Percentiles rank a stretch among this genome's conserved stretches.
These are phyloP conservation scores for Asarcornis scutulata DNA, from an alignment of 2,113 vertebrate genomes.

Conservation along the genomic window DNA sequence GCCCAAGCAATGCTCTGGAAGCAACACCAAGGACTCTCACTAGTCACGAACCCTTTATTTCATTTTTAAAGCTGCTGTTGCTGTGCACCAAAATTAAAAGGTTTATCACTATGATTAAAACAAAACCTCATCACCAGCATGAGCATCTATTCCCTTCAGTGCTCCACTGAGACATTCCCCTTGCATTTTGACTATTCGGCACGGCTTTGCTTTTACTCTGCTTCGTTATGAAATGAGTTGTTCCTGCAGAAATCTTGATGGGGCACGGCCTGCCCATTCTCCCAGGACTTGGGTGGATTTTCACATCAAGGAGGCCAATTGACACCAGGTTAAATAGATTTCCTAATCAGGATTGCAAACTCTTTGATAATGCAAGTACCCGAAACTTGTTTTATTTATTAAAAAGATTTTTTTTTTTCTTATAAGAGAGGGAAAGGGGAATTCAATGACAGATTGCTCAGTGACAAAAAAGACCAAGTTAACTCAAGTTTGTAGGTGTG, in stretches of 20 bases:
- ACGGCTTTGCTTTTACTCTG: background rate
- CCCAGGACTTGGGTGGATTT: constrained; percentile 19
- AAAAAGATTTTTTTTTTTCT: background rate
- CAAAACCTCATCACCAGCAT: constrained; percentile 29
- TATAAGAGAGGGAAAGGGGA: constrained; percentile 4
- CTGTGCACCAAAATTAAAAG: constrained; percentile 65
- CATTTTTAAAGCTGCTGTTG: constrained; percentile 46
- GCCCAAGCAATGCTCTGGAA: constrained; percentile 62
- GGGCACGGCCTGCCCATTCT: background rate
- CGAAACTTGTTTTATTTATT: constrained; percentile 8
- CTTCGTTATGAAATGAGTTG: background rate
- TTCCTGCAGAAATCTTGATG: background rate
- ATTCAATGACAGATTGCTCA: constrained; percentile 52
- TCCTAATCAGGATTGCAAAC: constrained; percentile 56
- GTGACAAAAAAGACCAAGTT: background rate
- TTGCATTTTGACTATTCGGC: background rate
- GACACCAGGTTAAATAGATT: constrained; percentile 66
- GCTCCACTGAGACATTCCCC: constrained; percentile 9
- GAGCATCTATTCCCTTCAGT: constrained; percentile 21
- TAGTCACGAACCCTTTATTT: constrained; percentile 60
- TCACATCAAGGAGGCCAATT: constrained; percentile 58
- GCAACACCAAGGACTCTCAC: constrained; percentile 48
- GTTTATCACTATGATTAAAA: constrained; percentile 64
- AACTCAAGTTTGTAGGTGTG: background rate
- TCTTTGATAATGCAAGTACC: constrained; percentile 22